Evolutionary conservation across 2,888 invertebrate species (phyloP).

Genomic region (Nephrotoma guestfalica): DNA sequence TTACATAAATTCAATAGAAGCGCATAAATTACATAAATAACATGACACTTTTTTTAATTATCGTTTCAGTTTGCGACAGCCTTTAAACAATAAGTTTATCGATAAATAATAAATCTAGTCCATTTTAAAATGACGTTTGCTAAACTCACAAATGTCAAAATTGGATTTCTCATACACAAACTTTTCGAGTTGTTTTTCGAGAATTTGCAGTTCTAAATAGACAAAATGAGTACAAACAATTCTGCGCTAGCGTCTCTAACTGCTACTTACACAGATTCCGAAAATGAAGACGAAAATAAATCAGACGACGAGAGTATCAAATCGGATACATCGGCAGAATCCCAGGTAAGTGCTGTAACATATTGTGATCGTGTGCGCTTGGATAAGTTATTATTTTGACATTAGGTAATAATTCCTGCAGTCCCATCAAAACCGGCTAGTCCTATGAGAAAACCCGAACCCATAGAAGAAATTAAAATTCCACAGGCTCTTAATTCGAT

Average conservation of each 20-base stretch:
- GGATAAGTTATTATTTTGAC: background rate
- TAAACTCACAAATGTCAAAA: background rate
- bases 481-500: conserved; percentile 11
- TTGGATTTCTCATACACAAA: background rate
- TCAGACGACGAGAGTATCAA: conserved; percentile 28
- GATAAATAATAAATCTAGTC: background rate
- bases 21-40: too few species aligned
- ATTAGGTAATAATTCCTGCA: conserved; percentile 19
- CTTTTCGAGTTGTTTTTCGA: background rate
- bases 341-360: conserved; percentile 18
- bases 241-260: conserved; percentile 69
- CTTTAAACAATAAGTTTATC: background rate
- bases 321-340: conserved; percentile 28
- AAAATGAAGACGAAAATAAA: conserved; percentile 66
- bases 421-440: conserved; percentile 21
- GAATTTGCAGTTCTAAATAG: background rate
- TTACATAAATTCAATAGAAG: too few species aligned
- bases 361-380: background rate
- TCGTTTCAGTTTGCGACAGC: background rate
- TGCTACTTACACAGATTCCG: conserved; percentile 82
- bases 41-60: too few species aligned
- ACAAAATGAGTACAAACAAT: conserved; percentile 16
- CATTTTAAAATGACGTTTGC: background rate
- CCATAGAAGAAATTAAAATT: conserved; percentile 15
- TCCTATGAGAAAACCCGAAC: conserved; percentile 27